Evolutionary conservation across 2,888 invertebrate genomes (phyloP), one percentile per base, ranked within the genome.

Genomic region (Serrognathus titanus): DNA sequence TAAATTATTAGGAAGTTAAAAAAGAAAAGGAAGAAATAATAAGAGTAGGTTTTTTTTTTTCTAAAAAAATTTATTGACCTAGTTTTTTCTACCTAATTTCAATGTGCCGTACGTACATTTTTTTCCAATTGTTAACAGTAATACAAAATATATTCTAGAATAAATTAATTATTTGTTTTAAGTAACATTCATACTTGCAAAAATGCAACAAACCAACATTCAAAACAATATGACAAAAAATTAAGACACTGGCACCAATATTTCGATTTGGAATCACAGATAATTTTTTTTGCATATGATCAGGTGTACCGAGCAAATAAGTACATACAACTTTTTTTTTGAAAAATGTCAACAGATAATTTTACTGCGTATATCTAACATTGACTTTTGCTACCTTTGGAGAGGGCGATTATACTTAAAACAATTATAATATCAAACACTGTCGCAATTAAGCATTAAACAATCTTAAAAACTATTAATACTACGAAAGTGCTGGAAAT

Each of bases 61-160:
- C 49, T 60, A 55, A 56, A 59, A 59, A 63, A 62, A 59, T 64
- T 63, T 64, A 64, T 64, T 62, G 41, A 51, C 58, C 56, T 59
- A 55, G 54, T 53, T 56, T 56, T n/a, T 55, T 58, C 52, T 58
- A 58, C 43, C 43, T 53, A 58, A 60, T 53, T 58, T 60, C 58
- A 60, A 53, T 60, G 60, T 55, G 58, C 57, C 60, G 54, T 60
- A 60, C 48, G 48, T 41, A 10, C 31, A 38, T 51, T 53, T 52
- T 45, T 58, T 36, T 46, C 16, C 43, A 52, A 20, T 52, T 52
- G 52, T 58, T 46, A 59, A 58, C 52, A 51, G 49, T 59, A 59
- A 53, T 58, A 58, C 55, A 58, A 58, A 58, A 58, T 58, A 58
- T 55, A 55, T 58, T 45, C 40, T 58, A 55, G 48, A 58, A 31